Evolutionary conservation across 2,888 invertebrate genomes (phyloP).

Genomic region (Uloborus plumipes): DNA sequence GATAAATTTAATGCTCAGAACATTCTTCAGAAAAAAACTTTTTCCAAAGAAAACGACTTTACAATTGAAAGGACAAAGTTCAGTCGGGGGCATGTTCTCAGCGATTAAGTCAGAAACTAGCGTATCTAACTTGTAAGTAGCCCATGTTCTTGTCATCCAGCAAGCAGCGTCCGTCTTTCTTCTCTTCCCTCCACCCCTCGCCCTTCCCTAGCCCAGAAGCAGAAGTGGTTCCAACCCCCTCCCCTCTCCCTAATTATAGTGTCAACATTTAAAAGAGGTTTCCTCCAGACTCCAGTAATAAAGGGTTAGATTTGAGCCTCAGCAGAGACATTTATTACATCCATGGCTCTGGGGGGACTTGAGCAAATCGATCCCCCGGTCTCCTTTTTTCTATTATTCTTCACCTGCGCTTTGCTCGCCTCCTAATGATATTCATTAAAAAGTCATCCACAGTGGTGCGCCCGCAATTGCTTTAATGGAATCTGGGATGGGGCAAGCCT

Average conservation of each 20-base stretch:
- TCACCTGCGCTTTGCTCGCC: slow-evolving; percentile 19
- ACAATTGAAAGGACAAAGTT: too few species aligned
- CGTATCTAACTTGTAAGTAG: slow-evolving; percentile 37
- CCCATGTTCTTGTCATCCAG: slow-evolving; percentile 37
- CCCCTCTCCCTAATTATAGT: slow-evolving; percentile 50
- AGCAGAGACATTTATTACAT: slow-evolving; percentile 51
- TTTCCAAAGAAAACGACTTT: too few species aligned
- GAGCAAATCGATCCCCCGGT: too few species aligned
- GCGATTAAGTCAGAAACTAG: slow-evolving; percentile 35
- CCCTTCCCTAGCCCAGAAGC: background rate
- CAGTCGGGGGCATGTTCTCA: background rate
- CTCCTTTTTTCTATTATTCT: slow-evolving; percentile 18
- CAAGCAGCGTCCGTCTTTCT: slow-evolving; percentile 1
- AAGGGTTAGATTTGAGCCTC: slow-evolving; percentile 29
- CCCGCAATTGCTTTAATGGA: slow-evolving; percentile 43
- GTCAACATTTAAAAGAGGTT: slow-evolving; percentile 60
- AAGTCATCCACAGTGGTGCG: slow-evolving; percentile 53
- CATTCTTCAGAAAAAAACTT: too few species aligned
- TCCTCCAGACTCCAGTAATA: slow-evolving; percentile 21
- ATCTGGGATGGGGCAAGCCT: slow-evolving; percentile 1
- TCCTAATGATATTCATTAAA: slow-evolving; percentile 60
- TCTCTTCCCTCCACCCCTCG: slow-evolving; percentile 1
- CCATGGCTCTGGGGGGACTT: background rate
- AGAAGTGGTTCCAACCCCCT: slow-evolving; percentile 11
- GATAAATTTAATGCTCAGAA: too few species aligned